Evolutionary conservation across 1,140 invertebrate genomes (phyloP).

Genomic region (Phthorimaea operculella): DNA sequence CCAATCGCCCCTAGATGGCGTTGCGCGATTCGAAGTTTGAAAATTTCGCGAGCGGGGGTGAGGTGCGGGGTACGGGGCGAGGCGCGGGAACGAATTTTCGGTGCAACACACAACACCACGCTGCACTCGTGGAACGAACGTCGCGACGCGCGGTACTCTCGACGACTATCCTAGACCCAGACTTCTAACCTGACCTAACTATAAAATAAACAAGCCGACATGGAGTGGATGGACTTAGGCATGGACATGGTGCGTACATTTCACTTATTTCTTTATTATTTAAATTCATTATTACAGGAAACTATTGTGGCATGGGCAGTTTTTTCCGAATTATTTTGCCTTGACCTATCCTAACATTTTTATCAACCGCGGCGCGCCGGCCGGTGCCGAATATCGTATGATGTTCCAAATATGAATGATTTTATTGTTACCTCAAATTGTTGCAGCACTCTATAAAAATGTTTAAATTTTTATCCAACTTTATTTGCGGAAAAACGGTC

Average conservation of each 20-base stretch:
- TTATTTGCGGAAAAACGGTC: too few species aligned
- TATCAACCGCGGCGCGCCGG: conserved; percentile 28
- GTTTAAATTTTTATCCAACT: too few species aligned
- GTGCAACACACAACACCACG: conserved; percentile 59
- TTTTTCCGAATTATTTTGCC: conserved; percentile 25
- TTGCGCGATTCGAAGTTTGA: conserved; percentile 48
- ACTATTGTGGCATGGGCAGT: neutral
- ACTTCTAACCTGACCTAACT: conserved; percentile 37
- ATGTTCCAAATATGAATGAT: neutral
- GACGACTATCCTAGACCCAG: conserved; percentile 32
- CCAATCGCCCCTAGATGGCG: conserved; percentile 59
- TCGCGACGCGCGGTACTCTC: conserved; percentile 59
- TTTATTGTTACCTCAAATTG: neutral
- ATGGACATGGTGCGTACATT: conserved; percentile 58
- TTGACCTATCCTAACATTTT: conserved; percentile 63
- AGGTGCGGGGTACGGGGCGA: conserved; percentile 32
- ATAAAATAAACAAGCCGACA: conserved; percentile 34
- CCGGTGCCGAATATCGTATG: conserved; percentile 16
- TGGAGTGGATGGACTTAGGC: conserved; percentile 64
- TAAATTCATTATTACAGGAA: neutral
- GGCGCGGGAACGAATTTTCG: conserved; percentile 60
- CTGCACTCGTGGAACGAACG: conserved; percentile 62
- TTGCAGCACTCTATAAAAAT: too few species aligned
- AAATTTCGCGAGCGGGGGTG: conserved; percentile 53
- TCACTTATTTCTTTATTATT: conserved; percentile 11